Conservation (phyloP, 1,140 invertebrate species). For the Octopus bimaculoides region DNA sequence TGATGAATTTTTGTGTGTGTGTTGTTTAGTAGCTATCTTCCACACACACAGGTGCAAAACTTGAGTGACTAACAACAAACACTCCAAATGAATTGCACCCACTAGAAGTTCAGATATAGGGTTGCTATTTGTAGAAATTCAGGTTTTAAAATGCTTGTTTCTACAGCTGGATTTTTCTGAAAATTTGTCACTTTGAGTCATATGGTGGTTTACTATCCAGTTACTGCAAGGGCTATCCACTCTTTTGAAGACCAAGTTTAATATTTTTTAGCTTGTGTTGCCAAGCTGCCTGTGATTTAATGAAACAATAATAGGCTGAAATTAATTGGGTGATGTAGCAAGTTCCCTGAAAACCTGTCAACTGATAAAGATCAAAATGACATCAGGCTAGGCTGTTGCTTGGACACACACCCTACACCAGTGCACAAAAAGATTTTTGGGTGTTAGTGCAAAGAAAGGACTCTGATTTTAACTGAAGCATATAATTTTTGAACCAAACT, state of each 20-base stretch:
- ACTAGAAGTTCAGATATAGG: background rate
- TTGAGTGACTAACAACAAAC: background rate
- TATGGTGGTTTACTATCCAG: background rate
- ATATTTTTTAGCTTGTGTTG: background rate
- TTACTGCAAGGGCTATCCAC: background rate
- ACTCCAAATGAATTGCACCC: background rate
- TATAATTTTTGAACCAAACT: background rate
- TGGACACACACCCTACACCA: background rate
- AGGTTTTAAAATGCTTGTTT: background rate
- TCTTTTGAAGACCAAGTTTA: conserved; percentile 7
- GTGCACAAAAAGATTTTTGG: background rate
- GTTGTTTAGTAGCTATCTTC: background rate
- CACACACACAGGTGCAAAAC: background rate
- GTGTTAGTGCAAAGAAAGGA: background rate
- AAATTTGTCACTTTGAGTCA: conserved; percentile 1
- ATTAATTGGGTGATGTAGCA: background rate
- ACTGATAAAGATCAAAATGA: conserved; percentile 7
- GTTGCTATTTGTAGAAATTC: background rate
- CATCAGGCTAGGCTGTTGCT: background rate
- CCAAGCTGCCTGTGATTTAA: background rate
- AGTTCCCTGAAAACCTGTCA: conserved; percentile 6
- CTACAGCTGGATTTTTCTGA: conserved; percentile 7
- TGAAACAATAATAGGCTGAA: background rate
- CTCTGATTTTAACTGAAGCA: background rate
- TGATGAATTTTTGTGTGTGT: background rate